phyloP scores from a whole-genome alignment of 92 coral and sea anemone genomes.

The Porites evermanni region DNA sequence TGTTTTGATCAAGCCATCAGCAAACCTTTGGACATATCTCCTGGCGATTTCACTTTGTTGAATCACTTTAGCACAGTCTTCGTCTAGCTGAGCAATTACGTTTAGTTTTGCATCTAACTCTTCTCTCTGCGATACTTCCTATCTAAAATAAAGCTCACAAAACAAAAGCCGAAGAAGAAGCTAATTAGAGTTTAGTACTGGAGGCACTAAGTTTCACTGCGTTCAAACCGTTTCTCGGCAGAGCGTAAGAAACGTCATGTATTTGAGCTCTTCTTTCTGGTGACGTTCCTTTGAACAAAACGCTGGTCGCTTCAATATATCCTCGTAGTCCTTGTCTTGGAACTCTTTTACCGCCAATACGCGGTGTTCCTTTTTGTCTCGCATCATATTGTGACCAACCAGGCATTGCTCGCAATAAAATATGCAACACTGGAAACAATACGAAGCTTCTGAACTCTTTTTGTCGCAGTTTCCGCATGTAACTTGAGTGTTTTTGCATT shows the following conservation, averaged over 20 bases:
- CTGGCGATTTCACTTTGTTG: background rate
- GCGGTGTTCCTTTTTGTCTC: too few species aligned
- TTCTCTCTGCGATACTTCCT: too few species aligned
- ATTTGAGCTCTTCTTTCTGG: background rate
- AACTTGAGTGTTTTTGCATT: background rate
- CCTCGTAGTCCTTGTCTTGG: background rate
- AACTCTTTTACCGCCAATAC: background rate
- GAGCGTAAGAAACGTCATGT: too few species aligned
- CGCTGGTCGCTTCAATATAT: background rate
- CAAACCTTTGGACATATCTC: background rate
- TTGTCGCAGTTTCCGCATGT: background rate
- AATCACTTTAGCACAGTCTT: background rate
- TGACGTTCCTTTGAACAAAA: background rate
- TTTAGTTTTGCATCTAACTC: too few species aligned
- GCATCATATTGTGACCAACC: too few species aligned
- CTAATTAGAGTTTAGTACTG: too few species aligned
- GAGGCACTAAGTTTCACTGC: too few species aligned
- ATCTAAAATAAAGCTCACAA: too few species aligned
- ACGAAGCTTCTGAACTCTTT: background rate
- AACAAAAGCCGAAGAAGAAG: too few species aligned
- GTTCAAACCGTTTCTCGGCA: too few species aligned
- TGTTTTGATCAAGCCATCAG: background rate
- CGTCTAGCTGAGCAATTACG: background rate
- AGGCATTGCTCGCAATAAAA: background rate
- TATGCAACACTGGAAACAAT: conserved; percentile 3